Conservation (phyloP, 2,888 invertebrate species). For the Thecocarcelia acutangulata region DNA sequence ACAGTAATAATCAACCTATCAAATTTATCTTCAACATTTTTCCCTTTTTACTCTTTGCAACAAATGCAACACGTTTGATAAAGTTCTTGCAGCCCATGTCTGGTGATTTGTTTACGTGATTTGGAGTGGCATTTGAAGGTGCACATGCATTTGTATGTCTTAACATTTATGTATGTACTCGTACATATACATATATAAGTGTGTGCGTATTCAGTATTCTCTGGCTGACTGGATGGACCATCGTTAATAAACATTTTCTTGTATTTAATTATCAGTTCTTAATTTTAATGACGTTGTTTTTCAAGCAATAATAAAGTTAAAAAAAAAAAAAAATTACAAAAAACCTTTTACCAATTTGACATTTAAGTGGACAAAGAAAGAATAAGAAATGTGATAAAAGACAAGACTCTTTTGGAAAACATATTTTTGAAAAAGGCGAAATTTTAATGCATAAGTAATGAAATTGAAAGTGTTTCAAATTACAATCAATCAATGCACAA, state of each 20-base stretch:
- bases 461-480: constrained; percentile 68
- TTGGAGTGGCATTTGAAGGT: constrained; percentile 9
- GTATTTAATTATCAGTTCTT: constrained; percentile 61
- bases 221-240: constrained; percentile 33
- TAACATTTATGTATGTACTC: background rate
- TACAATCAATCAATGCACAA: constrained; percentile 56
- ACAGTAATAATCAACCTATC: constrained; percentile 56
- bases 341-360: constrained; percentile 20
- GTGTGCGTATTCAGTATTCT: background rate
- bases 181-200: background rate
- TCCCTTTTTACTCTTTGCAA: background rate
- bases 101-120: constrained; percentile 47
- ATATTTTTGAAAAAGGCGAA: constrained; percentile 25
- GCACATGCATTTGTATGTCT: background rate
- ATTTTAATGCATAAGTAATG: constrained; percentile 67
- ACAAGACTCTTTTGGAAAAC: constrained; percentile 18
- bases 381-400: constrained; percentile 8
- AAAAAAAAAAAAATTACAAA: background rate
- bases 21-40: constrained; percentile 33
- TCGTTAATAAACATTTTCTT: constrained; percentile 53
- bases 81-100: constrained; percentile 40
- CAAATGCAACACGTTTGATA: constrained; percentile 42
- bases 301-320: constrained; percentile 39
- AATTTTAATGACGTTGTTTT: constrained; percentile 64
- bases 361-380: constrained; percentile 26